phyloP scores from a whole-genome alignment of 1,140 invertebrate genomes.

The Condylostylus longicornis region DNA sequence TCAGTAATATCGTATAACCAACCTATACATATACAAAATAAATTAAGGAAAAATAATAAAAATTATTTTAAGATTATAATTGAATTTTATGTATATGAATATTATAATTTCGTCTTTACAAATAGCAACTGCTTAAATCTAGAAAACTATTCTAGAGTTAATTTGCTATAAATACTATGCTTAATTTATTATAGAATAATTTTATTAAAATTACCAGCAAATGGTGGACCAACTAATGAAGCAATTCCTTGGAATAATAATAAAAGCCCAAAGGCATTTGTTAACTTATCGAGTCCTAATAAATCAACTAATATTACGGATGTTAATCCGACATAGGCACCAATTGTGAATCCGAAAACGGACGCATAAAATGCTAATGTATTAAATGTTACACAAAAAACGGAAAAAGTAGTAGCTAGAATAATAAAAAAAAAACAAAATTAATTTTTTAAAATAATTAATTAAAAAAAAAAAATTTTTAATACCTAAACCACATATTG shows the following conservation, averaged over 20 bases:
- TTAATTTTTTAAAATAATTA: neutral
- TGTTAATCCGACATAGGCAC: constrained; percentile 84
- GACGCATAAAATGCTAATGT: constrained; percentile 61
- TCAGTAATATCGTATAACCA: constrained; percentile 56
- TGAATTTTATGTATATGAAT: no score
- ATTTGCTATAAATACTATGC: no score
- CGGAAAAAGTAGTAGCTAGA: constrained; percentile 64
- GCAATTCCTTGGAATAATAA: constrained; percentile 85
- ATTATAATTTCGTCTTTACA: no score
- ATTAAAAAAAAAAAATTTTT: constrained; percentile 2
- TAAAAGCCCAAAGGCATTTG: constrained; percentile 84
- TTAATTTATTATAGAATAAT: neutral
- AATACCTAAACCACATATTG: constrained; percentile 68
- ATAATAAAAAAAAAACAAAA: constrained; percentile 23
- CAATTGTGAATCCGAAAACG: constrained; percentile 75
- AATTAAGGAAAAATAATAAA: neutral
- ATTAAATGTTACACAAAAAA: constrained; percentile 51
- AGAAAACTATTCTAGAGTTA: no score
- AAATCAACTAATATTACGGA: constrained; percentile 80
- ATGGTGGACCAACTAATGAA: constrained; percentile 72
- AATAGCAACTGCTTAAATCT: no score
- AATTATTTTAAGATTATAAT: neutral
- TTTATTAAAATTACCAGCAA: constrained; percentile 67
- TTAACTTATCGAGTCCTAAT: constrained; percentile 70
- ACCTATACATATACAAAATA: constrained; percentile 39